A percentile compares a stretch with the other conserved stretches of the same genome.
Evolutionary conservation across 2,888 invertebrate species (phyloP).

Genomic region (Dryomyza anilis): DNA sequence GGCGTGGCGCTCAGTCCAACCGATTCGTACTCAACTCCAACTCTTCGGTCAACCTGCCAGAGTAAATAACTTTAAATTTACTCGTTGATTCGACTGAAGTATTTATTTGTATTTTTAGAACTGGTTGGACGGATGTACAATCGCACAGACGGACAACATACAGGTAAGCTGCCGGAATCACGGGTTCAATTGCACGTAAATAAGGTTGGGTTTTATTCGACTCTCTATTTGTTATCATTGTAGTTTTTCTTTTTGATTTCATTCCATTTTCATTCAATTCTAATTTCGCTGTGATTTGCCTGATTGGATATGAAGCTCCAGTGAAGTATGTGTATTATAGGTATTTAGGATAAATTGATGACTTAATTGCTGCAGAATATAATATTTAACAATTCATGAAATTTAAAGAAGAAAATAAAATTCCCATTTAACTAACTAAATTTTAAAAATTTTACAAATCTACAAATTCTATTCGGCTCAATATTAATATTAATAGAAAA

Average conservation of each 20-base stretch:
- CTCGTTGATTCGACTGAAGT: slow-evolving; percentile 26
- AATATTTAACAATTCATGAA: too few species aligned
- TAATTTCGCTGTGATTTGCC: slow-evolving; percentile 22
- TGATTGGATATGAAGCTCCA: slow-evolving; percentile 20
- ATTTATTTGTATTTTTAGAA: background rate
- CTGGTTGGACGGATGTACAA: background rate
- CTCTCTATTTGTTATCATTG: background rate
- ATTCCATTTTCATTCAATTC: slow-evolving; percentile 10
- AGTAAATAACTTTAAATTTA: slow-evolving; percentile 40
- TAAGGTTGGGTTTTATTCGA: slow-evolving; percentile 33
- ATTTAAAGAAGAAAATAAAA: too few species aligned
- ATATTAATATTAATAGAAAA: too few species aligned
- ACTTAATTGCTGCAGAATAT: too few species aligned
- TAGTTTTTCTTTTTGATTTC: background rate
- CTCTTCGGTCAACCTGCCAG: slow-evolving; percentile 1
- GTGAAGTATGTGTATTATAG: background rate
- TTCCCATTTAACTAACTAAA: too few species aligned
- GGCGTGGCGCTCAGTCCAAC: too few species aligned
- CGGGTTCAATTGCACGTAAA: slow-evolving; percentile 43
- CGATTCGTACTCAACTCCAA: too few species aligned
- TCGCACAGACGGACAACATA: background rate
- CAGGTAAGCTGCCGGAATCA: slow-evolving; percentile 31
- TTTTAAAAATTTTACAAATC: too few species aligned
- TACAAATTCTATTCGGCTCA: too few species aligned
- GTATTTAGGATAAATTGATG: background rate